A percentile compares a stretch with the other conserved stretches of the same genome.
Evolutionary conservation across 30 jellyfish, hydroid and myxozoan species (phyloP).

Genomic region (Rhopilema esculentum): DNA sequence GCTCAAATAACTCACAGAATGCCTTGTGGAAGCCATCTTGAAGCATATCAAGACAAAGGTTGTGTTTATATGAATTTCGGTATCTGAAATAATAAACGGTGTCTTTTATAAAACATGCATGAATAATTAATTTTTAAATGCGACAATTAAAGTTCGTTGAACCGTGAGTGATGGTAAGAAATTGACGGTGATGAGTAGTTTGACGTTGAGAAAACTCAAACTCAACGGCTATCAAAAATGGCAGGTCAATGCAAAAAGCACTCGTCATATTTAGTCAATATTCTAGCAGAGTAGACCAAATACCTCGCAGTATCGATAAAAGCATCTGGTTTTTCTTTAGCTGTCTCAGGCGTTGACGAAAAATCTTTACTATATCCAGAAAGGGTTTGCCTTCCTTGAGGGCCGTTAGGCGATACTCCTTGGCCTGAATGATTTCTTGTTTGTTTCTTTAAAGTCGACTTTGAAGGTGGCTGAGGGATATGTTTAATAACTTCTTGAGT

Average conservation of each 20-base stretch:
- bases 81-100: conserved; percentile 42
- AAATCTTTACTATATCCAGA: background rate
- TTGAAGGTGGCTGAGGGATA: conserved; percentile 70
- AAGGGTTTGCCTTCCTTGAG: background rate
- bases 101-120: background rate
- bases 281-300: too few relatives aligned
- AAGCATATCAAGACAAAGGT: conserved; percentile 80
- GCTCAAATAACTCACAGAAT: conserved; percentile 85
- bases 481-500: conserved; percentile 75
- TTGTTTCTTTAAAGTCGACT: conserved; percentile 27
- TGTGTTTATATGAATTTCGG: conserved; percentile 78
- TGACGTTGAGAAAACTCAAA: too few relatives aligned
- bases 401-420: too few relatives aligned
- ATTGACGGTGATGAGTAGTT: too few relatives aligned
- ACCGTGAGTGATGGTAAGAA: background rate
- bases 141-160: background rate
- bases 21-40: conserved; percentile 93
- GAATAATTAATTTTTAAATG: background rate
- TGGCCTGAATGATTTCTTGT: conserved; percentile 3
- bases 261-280: too few relatives aligned
- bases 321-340: conserved; percentile 24
- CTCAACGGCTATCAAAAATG: too few relatives aligned
- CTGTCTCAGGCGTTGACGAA: conserved; percentile 7
- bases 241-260: too few relatives aligned
- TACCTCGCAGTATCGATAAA: conserved; percentile 67